These are phyloP conservation scores for Epinotia demarniana DNA, from an alignment of 2,888 invertebrate genomes.

Conservation along the genomic window DNA sequence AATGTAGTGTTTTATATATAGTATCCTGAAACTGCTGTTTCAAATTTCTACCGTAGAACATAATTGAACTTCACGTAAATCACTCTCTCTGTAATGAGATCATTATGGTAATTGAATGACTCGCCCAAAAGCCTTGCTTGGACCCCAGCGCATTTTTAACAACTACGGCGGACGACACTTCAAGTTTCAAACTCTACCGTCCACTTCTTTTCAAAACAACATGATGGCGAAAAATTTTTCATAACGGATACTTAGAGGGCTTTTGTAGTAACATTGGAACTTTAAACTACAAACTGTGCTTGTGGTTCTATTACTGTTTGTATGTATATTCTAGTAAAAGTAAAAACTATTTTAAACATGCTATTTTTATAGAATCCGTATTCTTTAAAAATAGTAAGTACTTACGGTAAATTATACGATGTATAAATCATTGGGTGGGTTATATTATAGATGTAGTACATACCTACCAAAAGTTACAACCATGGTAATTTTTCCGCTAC, in stretches of 20 bases:
- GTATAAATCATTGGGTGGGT: no score
- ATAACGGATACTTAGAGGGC: conserved; percentile 18
- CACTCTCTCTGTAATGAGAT: conserved; percentile 36
- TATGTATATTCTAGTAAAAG: no score
- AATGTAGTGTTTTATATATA: background rate
- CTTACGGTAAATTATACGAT: no score
- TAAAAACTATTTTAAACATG: background rate
- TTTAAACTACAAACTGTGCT: conserved; percentile 22
- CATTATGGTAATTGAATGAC: conserved; percentile 42
- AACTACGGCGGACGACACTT: conserved; percentile 45
- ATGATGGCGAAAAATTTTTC: conserved; percentile 47
- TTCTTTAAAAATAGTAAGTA: no score
- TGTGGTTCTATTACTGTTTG: background rate
- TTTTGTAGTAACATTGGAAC: conserved; percentile 20
- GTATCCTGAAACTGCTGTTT: background rate
- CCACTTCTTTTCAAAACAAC: conserved; percentile 46
- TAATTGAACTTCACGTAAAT: conserved; percentile 40
- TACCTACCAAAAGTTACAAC: no score
- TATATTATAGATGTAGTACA: no score
- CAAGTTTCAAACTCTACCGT: conserved; percentile 47
- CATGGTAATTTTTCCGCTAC: no score
- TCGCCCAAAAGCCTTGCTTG: conserved; percentile 26
- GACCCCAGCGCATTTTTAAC: conserved; percentile 49
- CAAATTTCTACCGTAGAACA: background rate
- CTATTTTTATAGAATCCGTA: background rate